Conservation (phyloP, 1,140 invertebrate genomes). For the Cheumatopsyche charites region DNA sequence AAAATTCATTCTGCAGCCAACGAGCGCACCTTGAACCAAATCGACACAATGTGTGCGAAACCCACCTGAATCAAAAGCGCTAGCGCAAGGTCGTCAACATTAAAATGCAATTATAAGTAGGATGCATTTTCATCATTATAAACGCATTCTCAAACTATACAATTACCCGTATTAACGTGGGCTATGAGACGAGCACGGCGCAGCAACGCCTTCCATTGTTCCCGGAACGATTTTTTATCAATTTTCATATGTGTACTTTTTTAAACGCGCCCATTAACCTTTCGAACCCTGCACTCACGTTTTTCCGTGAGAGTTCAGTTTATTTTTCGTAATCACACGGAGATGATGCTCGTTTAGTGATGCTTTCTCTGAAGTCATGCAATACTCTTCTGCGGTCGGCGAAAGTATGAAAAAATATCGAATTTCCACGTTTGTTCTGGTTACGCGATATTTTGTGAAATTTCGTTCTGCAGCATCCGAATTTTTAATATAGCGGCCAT, state of each 20-base stretch:
- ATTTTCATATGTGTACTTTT: no score
- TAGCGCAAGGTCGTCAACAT: slow-evolving; percentile 5
- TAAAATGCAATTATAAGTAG: slow-evolving; percentile 15
- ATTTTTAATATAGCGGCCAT: no score
- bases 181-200: background rate
- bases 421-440: no score
- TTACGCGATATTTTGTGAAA: no score
- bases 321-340: background rate
- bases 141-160: slow-evolving; percentile 6
- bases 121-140: slow-evolving; percentile 26
- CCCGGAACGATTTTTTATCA: background rate
- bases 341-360: background rate
- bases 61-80: slow-evolving; percentile 5
- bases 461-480: no score
- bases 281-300: background rate
- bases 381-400: no score
- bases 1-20: slow-evolving; percentile 2
- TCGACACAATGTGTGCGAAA: slow-evolving; percentile 1
- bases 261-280: no score
- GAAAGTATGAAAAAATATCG: no score
- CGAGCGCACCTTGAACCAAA: slow-evolving; percentile 12
- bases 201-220: slow-evolving; percentile 3
- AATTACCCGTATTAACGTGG: slow-evolving; percentile 8
- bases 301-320: background rate
- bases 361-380: no score